Evolutionary conservation across 2,888 invertebrate species (phyloP).

Genomic region (Macrophya alboannulata): DNA sequence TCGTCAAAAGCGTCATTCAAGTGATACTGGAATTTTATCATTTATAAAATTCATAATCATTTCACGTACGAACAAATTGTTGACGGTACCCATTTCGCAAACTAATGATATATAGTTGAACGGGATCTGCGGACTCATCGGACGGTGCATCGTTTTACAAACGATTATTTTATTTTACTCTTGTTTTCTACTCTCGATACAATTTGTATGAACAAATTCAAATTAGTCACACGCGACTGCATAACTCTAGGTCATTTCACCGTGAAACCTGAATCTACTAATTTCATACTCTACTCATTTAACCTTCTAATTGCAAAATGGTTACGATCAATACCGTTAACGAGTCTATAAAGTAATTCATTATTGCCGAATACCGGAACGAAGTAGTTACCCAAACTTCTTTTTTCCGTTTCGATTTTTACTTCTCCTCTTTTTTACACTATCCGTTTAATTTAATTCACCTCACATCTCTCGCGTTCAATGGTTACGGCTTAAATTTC

Average conservation of each 20-base stretch:
- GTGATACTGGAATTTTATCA: not conserved
- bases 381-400: not conserved
- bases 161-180: not conserved
- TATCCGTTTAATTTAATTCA: slow-evolving; percentile 25
- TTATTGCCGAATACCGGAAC: not conserved
- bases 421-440: not conserved
- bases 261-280: slow-evolving; percentile 23
- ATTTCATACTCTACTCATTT: slow-evolving; percentile 8
- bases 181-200: not conserved
- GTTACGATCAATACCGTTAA: slow-evolving; percentile 30
- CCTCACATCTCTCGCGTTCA: not conserved
- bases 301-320: slow-evolving; percentile 39
- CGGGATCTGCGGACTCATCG: not conserved
- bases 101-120: not conserved
- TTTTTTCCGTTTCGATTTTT: not conserved
- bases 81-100: not conserved
- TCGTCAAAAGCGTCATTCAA: slow-evolving; percentile 12
- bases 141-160: slow-evolving; percentile 16
- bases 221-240: slow-evolving; percentile 19
- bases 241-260: not conserved
- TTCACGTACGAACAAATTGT: slow-evolving; percentile 23
- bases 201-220: slow-evolving; percentile 31
- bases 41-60: not conserved
- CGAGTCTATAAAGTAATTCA: slow-evolving; percentile 15
- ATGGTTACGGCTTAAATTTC: not conserved